Evolutionary conservation across 2,888 invertebrate genomes (phyloP).

Genomic region (Harpagoxenus sublaevis): DNA sequence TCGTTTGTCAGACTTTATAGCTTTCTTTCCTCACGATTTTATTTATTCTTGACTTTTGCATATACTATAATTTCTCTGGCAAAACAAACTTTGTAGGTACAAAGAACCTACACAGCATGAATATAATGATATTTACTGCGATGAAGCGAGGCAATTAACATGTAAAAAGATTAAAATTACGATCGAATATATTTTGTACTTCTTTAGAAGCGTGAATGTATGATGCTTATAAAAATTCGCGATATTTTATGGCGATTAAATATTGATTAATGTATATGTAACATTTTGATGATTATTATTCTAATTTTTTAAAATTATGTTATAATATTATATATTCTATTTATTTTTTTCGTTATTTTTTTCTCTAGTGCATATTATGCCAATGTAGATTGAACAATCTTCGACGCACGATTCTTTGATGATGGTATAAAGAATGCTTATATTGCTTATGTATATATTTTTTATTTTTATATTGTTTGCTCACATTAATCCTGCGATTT

Average conservation of each 20-base stretch:
- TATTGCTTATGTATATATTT: not conserved
- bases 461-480: not conserved
- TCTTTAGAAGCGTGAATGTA: not conserved
- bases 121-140: not conserved
- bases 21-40: constrained; percentile 1
- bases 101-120: not conserved
- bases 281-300: constrained; percentile 2
- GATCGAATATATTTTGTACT: not conserved
- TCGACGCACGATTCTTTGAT: not conserved
- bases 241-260: not conserved
- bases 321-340: not conserved
- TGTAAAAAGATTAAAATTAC: constrained; percentile 3
- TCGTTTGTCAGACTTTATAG: constrained; percentile 3
- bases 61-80: not conserved
- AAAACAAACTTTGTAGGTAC: constrained; percentile 3
- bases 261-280: not conserved
- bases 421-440: not conserved
- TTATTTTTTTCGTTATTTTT: not conserved
- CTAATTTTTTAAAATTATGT: not conserved
- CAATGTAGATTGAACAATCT: not conserved
- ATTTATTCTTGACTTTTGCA: constrained; percentile 1
- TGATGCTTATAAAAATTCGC: constrained; percentile 7
- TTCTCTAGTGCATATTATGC: not conserved
- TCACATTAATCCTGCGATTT: not conserved
- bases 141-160: constrained; percentile 17